Base-by-base conservation (phyloP, 2,113 vertebrate genomes). In the Synodontis membranacea region DNA sequence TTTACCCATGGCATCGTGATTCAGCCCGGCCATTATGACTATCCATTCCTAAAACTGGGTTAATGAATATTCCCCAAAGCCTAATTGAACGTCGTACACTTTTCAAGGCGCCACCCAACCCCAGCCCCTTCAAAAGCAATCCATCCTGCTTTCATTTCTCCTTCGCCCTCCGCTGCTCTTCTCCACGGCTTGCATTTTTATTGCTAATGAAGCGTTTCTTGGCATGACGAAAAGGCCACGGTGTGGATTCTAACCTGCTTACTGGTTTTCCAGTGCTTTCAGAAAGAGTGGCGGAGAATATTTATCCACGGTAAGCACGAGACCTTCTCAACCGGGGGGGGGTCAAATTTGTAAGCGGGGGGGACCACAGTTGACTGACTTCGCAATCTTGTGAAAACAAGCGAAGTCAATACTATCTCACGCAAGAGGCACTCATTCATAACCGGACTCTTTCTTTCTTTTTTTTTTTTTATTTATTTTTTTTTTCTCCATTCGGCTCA, bases 31-130 rank as follows among this genome's bases (percentile, higher is more conserved):
- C 91, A 93, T 94, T 94, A 93, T 93, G 93, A 93, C 92, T 94
- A 92, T 89, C 94, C 91, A 92, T 88, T 89, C 79, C 90, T 87
- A 92, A 94, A 95, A 94, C 89, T 94, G 92, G 93, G 93, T 93
- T 95, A 94, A 95, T 94, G 92, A 94, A 94, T 88, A 94, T 92
- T 91, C 94, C 93, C 92, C 91, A 91, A 93, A 93, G 93, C 89
- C 92, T 95, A 93, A 94, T 94, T 94, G 94, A 90, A 90, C 92
- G 89, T 91, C 92, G 92, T 93, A 92, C 90, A 91, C 84, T 89
- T 86, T 86, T 79, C 90, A 90, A 92, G 91, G 86, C 87, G 87
- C 87, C 88, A 88, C 91, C 91, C 89, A 64, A 88, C 6, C 37
- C 48, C 8, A 4, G 8, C 17, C 75, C 46, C 52, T 15, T 9